A percentile compares a stretch with the other conserved stretches of the same genome.
These are phyloP conservation scores for Habroteleia sp. DNA, from an alignment of 2,888 invertebrate species.

Conservation along the genomic window DNA sequence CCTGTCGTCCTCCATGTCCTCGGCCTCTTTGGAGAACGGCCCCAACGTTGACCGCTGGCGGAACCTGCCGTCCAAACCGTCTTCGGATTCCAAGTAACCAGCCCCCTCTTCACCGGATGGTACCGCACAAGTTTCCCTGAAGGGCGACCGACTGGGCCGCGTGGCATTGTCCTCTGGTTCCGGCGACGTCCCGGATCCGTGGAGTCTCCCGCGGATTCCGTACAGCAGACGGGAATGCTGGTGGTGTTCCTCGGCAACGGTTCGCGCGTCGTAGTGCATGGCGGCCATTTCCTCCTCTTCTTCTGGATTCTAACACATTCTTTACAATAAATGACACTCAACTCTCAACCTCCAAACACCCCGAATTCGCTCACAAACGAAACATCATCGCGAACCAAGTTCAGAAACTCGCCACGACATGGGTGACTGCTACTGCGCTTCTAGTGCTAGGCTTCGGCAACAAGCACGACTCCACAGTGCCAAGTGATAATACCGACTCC, in stretches of 20 bases:
- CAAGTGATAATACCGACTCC: slow-evolving; percentile 28
- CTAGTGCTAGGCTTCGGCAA: background rate
- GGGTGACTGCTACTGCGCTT: background rate
- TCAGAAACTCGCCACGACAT: slow-evolving; percentile 1
- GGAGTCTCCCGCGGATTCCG: slow-evolving; percentile 68
- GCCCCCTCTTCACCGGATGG: slow-evolving; percentile 62
- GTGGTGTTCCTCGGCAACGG: slow-evolving; percentile 72
- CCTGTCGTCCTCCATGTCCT: slow-evolving; percentile 61
- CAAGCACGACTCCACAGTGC: slow-evolving; percentile 18
- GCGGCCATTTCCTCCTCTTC: slow-evolving; percentile 68
- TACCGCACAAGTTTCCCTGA: slow-evolving; percentile 51
- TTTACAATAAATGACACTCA: slow-evolving; percentile 2
- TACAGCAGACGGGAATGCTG: slow-evolving; percentile 69
- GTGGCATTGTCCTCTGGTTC: slow-evolving; percentile 36
- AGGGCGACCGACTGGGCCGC: slow-evolving; percentile 61
- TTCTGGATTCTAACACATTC: slow-evolving; percentile 33
- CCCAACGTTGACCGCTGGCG: slow-evolving; percentile 21
- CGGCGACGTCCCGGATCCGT: slow-evolving; percentile 70
- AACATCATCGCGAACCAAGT: slow-evolving; percentile 6
- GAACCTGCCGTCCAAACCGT: slow-evolving; percentile 28
- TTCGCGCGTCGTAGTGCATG: slow-evolving; percentile 76
- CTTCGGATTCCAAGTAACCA: slow-evolving; percentile 45
- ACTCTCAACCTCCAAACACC: background rate
- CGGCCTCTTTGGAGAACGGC: slow-evolving; percentile 32
- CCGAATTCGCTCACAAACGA: slow-evolving; percentile 5